These are phyloP conservation scores for Brachionus rubens DNA, from an alignment of 1,140 invertebrate species.

Conservation along the genomic window DNA sequence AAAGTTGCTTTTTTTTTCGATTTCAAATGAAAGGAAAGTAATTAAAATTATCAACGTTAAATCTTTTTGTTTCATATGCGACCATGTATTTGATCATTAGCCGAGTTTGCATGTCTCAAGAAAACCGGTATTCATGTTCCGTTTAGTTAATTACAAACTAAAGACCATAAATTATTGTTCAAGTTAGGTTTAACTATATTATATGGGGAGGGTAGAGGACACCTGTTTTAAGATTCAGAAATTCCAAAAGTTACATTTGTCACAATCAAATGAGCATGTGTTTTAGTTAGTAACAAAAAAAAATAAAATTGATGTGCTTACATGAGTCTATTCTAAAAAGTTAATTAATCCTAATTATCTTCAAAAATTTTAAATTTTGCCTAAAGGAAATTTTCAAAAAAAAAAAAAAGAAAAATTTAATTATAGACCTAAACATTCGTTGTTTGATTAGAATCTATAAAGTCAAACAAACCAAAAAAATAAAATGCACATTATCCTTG, in stretches of 20 bases:
- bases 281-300: not conserved
- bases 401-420: not conserved
- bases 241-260: slow-evolving; percentile 2
- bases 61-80: too few relatives aligned
- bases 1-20: too few relatives aligned
- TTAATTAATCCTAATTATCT: slow-evolving; percentile 44
- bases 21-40: too few relatives aligned
- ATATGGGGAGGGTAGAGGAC: not conserved
- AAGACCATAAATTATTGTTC: not conserved
- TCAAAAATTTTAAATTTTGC: slow-evolving; percentile 14
- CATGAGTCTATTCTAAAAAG: slow-evolving; percentile 31
- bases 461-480: not conserved
- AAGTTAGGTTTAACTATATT: too few relatives aligned
- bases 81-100: too few relatives aligned
- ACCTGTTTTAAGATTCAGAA: not conserved
- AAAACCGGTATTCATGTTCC: slow-evolving; percentile 19
- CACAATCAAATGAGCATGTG: slow-evolving; percentile 41
- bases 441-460: slow-evolving; percentile 44
- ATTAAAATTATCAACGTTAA: too few relatives aligned
- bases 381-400: not conserved
- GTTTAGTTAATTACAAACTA: slow-evolving; percentile 31
- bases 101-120: slow-evolving; percentile 28
- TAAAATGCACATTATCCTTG: slow-evolving; percentile 30
- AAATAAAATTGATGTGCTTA: slow-evolving; percentile 17
- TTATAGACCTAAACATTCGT: slow-evolving; percentile 24